Base-by-base conservation (phyloP, 1,140 invertebrate genomes). In the Lerema accius region DNA sequence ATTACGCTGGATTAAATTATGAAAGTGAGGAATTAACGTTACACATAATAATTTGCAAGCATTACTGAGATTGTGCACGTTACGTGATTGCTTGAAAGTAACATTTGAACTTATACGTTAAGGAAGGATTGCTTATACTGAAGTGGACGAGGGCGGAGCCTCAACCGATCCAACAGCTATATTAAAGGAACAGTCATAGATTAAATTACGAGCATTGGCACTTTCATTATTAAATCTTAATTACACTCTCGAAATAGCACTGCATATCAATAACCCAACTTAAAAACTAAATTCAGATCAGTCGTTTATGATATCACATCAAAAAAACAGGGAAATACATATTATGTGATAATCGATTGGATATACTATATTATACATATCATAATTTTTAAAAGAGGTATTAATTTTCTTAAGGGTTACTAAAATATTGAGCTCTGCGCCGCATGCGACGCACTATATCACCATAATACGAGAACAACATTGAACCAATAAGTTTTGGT, bases 261-360 rank as follows among this genome's bases (percentile, higher is more conserved):
- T 91, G 91, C 87, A 81, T 86, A 90, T 88, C 82, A 86, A 89
- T 89, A 91, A 92, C 78, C 91, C 91, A 92, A 92, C 91, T 91
- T 92, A 92, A 90, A 91, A 92, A 91, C 91, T 92, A 91, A 92
- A 91, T 91, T 90, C 91, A 92, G 91, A 92, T 92, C 91, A 92
- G 91, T 92, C 91, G 89, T 91, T 89, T 91, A 91, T 91, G 91
- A 91, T 92, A 92, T 92, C 91, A 92, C 91, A 92, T 92, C 89
- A 90, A 92, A 91, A 91, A 89, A 91, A 91, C 84, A 86, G 89
- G 90, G 87, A 88, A 90, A 90, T 90, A 91, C 84, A 90, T 87
- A 78, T 84, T 32, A 37, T 87, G 82, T 87, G 85, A 89, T 89
- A 76, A 87, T 82, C 74, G 81, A 81, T 86, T 84, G 85, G 78